Percentiles rank a stretch among this genome's conserved stretches.
Evolutionary conservation across 2,113 vertebrate species (phyloP).

Genomic region (Pithys albifrons): DNA sequence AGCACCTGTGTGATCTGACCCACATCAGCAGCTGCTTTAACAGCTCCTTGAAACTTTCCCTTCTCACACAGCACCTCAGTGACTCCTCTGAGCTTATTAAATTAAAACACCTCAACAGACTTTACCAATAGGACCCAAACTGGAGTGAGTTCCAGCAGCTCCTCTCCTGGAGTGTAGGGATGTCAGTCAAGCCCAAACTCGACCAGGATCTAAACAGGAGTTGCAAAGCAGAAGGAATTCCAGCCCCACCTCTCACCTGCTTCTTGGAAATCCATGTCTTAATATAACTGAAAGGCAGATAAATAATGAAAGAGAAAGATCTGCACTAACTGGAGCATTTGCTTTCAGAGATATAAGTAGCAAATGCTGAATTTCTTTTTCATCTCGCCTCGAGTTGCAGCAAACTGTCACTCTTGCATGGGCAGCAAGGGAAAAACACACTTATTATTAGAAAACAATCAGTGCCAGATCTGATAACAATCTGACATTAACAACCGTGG

Average conservation of each 20-base stretch:
- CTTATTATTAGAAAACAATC: conserved; percentile 62
- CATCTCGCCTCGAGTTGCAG: conserved; percentile 11
- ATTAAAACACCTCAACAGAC: neutral
- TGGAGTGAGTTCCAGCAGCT: neutral
- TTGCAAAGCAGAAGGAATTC: neutral
- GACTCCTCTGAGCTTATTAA: neutral
- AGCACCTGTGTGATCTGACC: neutral
- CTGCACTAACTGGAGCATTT: neutral
- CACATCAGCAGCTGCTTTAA: neutral
- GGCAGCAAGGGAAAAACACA: conserved; percentile 45
- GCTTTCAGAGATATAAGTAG: neutral
- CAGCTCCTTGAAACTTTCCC: neutral
- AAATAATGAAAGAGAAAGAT: neutral
- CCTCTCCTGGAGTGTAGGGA: neutral
- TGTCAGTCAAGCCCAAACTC: neutral
- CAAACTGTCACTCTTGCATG: conserved; percentile 47
- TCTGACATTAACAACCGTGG: conserved; percentile 65
- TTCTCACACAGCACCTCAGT: neutral
- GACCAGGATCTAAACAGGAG: neutral
- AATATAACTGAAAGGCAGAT: neutral
- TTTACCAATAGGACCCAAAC: neutral
- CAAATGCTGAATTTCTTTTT: conserved; percentile 6
- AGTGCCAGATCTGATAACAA: conserved; percentile 65
- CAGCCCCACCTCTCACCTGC: neutral
- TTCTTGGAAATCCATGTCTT: neutral